A percentile compares a stretch with the other conserved stretches of the same genome.
These are phyloP conservation scores for Electrona antarctica DNA, from an alignment of 2,113 vertebrate species.

Conservation along the genomic window DNA sequence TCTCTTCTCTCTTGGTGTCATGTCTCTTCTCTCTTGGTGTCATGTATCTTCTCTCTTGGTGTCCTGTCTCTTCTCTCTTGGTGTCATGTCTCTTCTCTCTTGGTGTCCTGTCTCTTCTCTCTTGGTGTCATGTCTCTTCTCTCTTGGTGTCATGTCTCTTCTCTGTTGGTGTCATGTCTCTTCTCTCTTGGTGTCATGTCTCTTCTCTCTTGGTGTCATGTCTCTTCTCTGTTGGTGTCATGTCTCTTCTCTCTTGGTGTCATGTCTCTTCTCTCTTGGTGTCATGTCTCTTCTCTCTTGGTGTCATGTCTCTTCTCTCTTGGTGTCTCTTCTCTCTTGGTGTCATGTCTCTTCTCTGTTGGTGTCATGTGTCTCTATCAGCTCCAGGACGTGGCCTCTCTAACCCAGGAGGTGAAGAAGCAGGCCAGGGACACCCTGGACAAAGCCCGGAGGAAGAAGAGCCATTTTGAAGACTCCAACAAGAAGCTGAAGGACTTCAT, in stretches of 20 bases:
- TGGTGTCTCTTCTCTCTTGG: neutral
- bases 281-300: slow-evolving; percentile 7
- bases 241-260: neutral
- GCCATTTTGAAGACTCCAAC: slow-evolving; percentile 75
- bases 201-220: neutral
- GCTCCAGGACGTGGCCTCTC: slow-evolving; percentile 81
- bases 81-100: slow-evolving; percentile 17
- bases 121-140: too few species aligned
- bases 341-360: neutral
- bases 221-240: neutral
- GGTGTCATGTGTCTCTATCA: slow-evolving; percentile 11
- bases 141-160: slow-evolving; percentile 3
- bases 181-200: neutral
- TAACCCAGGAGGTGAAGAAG: slow-evolving; percentile 77
- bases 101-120: too few species aligned
- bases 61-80: neutral
- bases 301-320: neutral
- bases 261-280: neutral
- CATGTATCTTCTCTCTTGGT: too few species aligned
- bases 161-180: too few species aligned
- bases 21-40: too few species aligned
- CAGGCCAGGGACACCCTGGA: slow-evolving; percentile 73
- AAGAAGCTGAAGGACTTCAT: slow-evolving; percentile 83
- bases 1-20: neutral
- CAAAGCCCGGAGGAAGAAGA: slow-evolving; percentile 76